Evolutionary conservation across 2,888 invertebrate genomes (phyloP), one percentile per base, ranked within the genome.

Genomic region (Lasioglossum vierecki): DNA sequence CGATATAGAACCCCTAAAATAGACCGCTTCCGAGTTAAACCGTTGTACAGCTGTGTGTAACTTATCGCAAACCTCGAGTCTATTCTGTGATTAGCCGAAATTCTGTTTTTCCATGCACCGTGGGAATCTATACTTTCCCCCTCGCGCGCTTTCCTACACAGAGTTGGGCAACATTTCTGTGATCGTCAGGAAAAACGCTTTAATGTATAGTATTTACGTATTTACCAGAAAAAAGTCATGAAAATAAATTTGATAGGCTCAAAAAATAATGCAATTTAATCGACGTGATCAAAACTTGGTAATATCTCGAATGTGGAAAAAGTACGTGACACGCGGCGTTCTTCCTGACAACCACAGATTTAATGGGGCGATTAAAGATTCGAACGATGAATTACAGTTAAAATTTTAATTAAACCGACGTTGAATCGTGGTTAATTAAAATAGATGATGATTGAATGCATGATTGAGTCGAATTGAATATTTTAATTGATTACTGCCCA

Each of bases 21-120:
- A 88, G 84, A 82, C 80, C 35, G 87, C 89, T 89, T 88, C 72
- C 66, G 60, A 72, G 63, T 82, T 63, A 30, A 30, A 80, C 73
- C 68, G 80, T 86, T 88, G 76, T 81, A 84, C 81, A 84, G 75
- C 70, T 66, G 46, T 78, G 60, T 76, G 76, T 89, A 90, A 82
- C 63, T 66, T 76, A 71, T 18, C 53, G 30, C 13, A 76, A 85
- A 76, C 35, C 53, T 70, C 44, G 77, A 85, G 74, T 82, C 74
- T 84, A 44, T 78, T 85, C 83, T 85, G 87, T 88, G 81, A 86
- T 90, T 84, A 84, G 76, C 81, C 71, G 39, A 39, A 70, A 63
- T 53, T 72, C 60, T 35, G 68, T 77, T 70, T 74, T 44, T 53
- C 22, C 80, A 49, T 18, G 41, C 73, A 83, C 68, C 44, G 46